Evolutionary conservation across 2,113 vertebrate genomes (phyloP), one percentile per base, ranked within the genome.

Genomic region (Taxidea taxus): DNA sequence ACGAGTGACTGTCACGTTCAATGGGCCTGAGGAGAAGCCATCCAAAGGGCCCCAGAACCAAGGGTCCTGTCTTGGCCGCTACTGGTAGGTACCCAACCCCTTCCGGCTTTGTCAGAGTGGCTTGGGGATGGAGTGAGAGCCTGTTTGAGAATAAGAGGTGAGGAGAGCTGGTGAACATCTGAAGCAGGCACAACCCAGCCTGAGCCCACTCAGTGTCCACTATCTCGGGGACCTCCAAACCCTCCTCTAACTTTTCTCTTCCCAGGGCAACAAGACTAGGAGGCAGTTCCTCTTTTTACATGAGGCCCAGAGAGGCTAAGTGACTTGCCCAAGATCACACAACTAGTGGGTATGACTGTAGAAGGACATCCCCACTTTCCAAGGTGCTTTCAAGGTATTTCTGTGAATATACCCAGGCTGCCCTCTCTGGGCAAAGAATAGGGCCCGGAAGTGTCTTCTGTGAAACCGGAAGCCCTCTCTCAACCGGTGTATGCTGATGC

Each of bases 271-370:
- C 74, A 83, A 31, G 31, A 14, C 58, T 62, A 29, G 37, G 68
- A 90, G 13, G 44, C 39, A 54, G 44, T 37, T 34, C 54, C 10
- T 78, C 5, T 90, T 92, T 92, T 92, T 25, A 31, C 39, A 39
- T 6, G 37, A 90, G 81, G 56, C 56, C 90, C 90, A 92, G 62
- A 87, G 92, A 96, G 49, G 44, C 74, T 87, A 90, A 94, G n/a
- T 16, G 20, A 47, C 39, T 94, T 97, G 83, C n/a, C 72, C 14
- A 68, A 90, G 21, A 68, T 90, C 44, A 81, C 80, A 64, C 8
- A 39, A 62, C 56, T 91, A 47, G 58, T 62, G 42, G 56, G 9
- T 44, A 29, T 82, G 51, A 62, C 47, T 37, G 39, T 37, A 8
- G 42, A 91, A 54, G 15, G 34, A 56, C 37, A 47, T 6, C 25